A percentile compares a stretch with the other conserved stretches of the same genome.
These are phyloP conservation scores for Sorex araneus DNA, from an alignment of 2,113 vertebrate genomes.

Conservation along the genomic window DNA sequence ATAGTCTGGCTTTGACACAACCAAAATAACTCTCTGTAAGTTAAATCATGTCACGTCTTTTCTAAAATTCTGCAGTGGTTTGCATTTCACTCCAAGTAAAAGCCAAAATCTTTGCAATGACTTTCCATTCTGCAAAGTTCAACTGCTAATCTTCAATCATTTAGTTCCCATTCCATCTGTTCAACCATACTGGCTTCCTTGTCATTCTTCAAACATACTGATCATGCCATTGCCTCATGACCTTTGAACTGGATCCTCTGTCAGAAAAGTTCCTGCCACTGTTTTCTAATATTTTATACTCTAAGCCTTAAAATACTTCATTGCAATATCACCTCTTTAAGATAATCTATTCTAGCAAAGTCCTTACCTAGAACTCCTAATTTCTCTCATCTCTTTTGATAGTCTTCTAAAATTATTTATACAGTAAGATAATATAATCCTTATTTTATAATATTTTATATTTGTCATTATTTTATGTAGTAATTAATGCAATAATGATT, in stretches of 20 bases:
- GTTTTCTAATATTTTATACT: too few relatives aligned
- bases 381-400: not conserved
- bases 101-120: too few relatives aligned
- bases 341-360: not conserved
- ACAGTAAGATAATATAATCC: not conserved
- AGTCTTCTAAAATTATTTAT: not conserved
- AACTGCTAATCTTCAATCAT: too few relatives aligned
- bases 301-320: not conserved
- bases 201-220: too few relatives aligned
- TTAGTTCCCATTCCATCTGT: not conserved
- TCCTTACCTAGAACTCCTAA: not conserved
- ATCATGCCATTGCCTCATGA: not conserved
- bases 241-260: not conserved
- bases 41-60: not conserved
- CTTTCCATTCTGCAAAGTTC: too few relatives aligned
- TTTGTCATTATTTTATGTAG: too few relatives aligned
- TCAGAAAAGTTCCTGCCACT: not conserved
- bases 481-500: too few relatives aligned
- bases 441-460: not conserved
- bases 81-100: not conserved
- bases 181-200: not conserved
- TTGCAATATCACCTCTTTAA: not conserved
- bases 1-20: not conserved
- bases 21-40: not conserved
- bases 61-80: not conserved